Evolutionary conservation across 2,797 vertebrate genomes (phyloP).

Genomic region (Enteromius unitaeniatus): DNA sequence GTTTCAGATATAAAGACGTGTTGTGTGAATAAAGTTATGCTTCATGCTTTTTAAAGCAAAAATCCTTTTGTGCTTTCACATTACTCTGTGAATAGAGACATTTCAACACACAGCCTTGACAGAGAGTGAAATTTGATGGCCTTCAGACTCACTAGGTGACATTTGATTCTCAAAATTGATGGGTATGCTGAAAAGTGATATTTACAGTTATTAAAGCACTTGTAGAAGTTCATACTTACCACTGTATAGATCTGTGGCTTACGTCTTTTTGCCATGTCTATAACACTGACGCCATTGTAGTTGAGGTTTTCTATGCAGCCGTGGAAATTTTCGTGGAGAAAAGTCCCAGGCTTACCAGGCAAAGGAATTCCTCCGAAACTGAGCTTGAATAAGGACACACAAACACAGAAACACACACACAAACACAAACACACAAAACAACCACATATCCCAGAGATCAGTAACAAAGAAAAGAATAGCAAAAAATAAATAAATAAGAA

Average conservation of each 20-base stretch:
- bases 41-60: neutral
- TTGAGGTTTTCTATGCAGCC: constrained; percentile 68
- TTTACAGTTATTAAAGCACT: neutral
- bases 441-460: constrained; percentile 49
- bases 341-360: constrained; percentile 66
- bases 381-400: constrained; percentile 61
- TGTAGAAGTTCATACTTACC: constrained; percentile 49
- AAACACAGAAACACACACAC: constrained; percentile 33
- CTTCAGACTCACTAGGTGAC: neutral
- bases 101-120: neutral
- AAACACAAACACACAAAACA: constrained; percentile 15
- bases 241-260: constrained; percentile 69
- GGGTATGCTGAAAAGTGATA: neutral
- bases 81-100: neutral
- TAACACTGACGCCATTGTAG: constrained; percentile 68
- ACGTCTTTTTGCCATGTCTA: constrained; percentile 68
- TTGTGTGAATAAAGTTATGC: constrained; percentile 4
- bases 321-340: constrained; percentile 66
- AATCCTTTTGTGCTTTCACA: neutral
- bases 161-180: constrained; percentile 3
- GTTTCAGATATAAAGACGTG: neutral
- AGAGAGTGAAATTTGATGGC: neutral
- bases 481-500: neutral
- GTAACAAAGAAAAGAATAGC: neutral
- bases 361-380: constrained; percentile 70